Evolutionary conservation across 2,888 invertebrate species (phyloP).

Genomic region (Sminthurinus aureus): DNA sequence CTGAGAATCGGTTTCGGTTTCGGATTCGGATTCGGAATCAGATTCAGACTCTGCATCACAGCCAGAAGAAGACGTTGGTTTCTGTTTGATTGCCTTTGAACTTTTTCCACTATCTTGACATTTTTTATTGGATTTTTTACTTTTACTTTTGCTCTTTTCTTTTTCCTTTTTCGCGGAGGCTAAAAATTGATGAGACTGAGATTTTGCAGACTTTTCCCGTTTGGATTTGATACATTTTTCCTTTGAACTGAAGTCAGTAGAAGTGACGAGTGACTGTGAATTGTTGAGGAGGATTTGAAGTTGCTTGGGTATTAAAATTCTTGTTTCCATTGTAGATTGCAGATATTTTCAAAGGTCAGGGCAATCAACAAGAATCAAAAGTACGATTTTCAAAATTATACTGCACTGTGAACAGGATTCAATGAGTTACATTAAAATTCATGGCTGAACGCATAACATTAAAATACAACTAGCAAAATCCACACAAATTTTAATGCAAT

Average conservation of each 20-base stretch:
- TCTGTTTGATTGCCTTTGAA: slow-evolving; percentile 38
- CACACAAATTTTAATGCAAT: no score
- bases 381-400: no score
- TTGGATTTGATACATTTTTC: not conserved
- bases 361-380: not conserved
- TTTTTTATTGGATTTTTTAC: not conserved
- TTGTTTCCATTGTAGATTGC: slow-evolving; percentile 46
- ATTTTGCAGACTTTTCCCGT: not conserved
- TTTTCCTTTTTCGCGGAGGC: not conserved
- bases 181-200: not conserved
- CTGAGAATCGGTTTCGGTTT: not conserved
- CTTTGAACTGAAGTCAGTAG: not conserved
- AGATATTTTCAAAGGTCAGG: not conserved
- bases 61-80: slow-evolving; percentile 51
- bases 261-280: not conserved
- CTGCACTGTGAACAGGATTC: no score
- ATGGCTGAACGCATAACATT: no score
- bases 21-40: not conserved
- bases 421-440: no score
- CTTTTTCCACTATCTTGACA: not conserved
- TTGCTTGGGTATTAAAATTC: slow-evolving; percentile 47
- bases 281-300: slow-evolving; percentile 32
- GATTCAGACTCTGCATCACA: slow-evolving; percentile 33
- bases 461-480: no score
- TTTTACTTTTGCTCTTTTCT: not conserved